phyloP scores from a whole-genome alignment of 2,888 invertebrate genomes.

The Baccha elongata region DNA sequence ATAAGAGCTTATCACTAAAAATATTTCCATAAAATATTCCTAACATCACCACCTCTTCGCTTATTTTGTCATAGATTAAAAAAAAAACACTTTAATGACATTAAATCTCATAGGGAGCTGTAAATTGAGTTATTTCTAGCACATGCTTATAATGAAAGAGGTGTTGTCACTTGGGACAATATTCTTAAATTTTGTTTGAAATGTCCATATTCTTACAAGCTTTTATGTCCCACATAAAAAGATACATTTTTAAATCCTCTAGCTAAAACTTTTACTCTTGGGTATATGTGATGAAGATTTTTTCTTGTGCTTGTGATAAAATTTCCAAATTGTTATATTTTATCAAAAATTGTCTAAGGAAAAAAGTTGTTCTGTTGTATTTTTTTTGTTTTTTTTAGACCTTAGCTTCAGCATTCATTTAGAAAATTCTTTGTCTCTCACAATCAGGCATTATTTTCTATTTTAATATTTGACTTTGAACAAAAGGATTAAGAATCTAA shows the following conservation, averaged over 20 bases:
- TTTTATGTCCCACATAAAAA: background rate
- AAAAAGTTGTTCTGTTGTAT: too few species aligned
- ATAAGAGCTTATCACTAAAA: too few species aligned
- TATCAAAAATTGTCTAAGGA: too few species aligned
- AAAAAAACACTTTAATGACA: slow-evolving; percentile 12
- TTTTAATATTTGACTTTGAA: slow-evolving; percentile 24
- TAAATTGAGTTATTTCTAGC: slow-evolving; percentile 2
- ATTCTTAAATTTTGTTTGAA: slow-evolving; percentile 10
- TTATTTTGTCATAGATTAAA: background rate
- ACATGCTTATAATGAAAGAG: slow-evolving; percentile 8
- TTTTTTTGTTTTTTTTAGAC: background rate
- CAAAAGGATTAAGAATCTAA: slow-evolving; percentile 27
- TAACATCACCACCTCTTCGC: background rate
- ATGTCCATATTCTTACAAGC: background rate
- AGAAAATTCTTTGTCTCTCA: slow-evolving; percentile 20
- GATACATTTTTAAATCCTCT: too few species aligned
- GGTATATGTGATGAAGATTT: too few species aligned
- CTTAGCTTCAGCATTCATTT: slow-evolving; percentile 41
- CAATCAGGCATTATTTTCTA: slow-evolving; percentile 4
- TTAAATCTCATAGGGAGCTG: slow-evolving; percentile 7
- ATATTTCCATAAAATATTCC: too few species aligned
- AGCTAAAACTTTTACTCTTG: too few species aligned
- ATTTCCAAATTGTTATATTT: too few species aligned
- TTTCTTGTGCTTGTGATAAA: too few species aligned
- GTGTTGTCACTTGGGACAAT: slow-evolving; percentile 16